These are phyloP conservation scores for Agrotis exclamationis DNA, from an alignment of 2,888 invertebrate species.

Conservation along the genomic window DNA sequence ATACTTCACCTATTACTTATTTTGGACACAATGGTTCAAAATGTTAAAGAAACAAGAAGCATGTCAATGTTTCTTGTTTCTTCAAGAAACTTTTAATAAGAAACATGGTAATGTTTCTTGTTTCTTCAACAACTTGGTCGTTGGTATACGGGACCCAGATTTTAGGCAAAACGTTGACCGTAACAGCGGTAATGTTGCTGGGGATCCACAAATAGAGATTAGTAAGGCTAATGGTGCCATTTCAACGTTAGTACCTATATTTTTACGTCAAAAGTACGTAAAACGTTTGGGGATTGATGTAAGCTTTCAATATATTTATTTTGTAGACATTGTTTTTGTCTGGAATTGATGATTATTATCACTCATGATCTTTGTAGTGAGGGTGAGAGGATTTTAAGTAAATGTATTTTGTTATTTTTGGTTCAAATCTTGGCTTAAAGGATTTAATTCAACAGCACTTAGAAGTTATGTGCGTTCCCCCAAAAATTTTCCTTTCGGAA, in stretches of 20 bases:
- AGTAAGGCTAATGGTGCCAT: constrained; percentile 85
- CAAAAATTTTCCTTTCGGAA: too few species aligned
- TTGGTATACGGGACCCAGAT: constrained; percentile 60
- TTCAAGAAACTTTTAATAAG: too few species aligned
- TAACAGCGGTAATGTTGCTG: constrained; percentile 72
- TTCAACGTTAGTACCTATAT: constrained; percentile 73
- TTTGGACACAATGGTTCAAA: not conserved
- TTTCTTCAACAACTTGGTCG: too few species aligned
- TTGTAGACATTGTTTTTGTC: constrained; percentile 37
- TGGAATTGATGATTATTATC: constrained; percentile 36
- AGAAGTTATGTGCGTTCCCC: not conserved
- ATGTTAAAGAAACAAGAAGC: not conserved
- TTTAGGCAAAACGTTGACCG: constrained; percentile 78
- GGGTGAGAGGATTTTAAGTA: constrained; percentile 1
- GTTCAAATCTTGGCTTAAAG: not conserved
- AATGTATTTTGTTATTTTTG: constrained; percentile 19
- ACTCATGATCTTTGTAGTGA: not conserved
- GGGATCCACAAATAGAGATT: constrained; percentile 84
- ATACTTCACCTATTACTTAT: too few species aligned
- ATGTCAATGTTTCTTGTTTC: too few species aligned
- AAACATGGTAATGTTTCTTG: too few species aligned
- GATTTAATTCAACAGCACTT: not conserved
- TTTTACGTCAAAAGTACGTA: constrained; percentile 60
- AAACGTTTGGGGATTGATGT: constrained; percentile 59
- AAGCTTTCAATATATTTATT: constrained; percentile 57